phyloP scores from a whole-genome alignment of 2,888 invertebrate genomes.

The Nysson spinosus region DNA sequence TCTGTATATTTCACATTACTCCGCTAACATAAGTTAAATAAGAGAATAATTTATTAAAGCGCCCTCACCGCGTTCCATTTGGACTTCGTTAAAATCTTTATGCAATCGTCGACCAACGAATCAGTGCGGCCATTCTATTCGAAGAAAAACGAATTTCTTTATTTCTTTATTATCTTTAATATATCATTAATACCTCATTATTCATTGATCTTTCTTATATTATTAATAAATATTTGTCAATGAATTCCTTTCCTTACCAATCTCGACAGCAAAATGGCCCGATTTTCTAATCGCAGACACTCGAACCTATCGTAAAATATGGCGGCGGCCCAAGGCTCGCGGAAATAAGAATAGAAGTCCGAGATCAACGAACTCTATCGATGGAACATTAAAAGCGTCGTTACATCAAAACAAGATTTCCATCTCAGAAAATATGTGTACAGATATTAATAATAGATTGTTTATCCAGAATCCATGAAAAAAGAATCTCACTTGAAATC shows the following conservation, averaged over 20 bases:
- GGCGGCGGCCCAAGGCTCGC: conserved; percentile 83
- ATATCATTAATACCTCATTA: not conserved
- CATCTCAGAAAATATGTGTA: too few species aligned
- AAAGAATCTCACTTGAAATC: conserved; percentile 79
- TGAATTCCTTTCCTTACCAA: conserved; percentile 42
- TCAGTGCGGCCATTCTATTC: conserved; percentile 35
- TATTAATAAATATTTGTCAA: not conserved
- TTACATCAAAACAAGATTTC: too few species aligned
- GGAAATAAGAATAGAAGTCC: conserved; percentile 84
- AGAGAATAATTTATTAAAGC: too few species aligned
- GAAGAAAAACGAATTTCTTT: not conserved
- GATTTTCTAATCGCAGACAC: conserved; percentile 72
- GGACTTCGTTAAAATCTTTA: conserved; percentile 41
- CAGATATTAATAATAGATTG: too few species aligned
- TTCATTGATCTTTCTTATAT: not conserved
- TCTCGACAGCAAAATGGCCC: conserved; percentile 52
- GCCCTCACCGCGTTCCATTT: conserved; percentile 60
- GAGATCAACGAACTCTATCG: conserved; percentile 80
- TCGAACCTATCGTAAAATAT: conserved; percentile 82
- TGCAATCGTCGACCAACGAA: conserved; percentile 53
- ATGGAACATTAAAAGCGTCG: not conserved
- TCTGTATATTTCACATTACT: not conserved
- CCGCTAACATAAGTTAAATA: too few species aligned
- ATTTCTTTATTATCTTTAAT: not conserved
- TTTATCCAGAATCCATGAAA: too few species aligned